Conservation (phyloP, 2,113 vertebrate species). For the Pangasianodon gigas region DNA sequence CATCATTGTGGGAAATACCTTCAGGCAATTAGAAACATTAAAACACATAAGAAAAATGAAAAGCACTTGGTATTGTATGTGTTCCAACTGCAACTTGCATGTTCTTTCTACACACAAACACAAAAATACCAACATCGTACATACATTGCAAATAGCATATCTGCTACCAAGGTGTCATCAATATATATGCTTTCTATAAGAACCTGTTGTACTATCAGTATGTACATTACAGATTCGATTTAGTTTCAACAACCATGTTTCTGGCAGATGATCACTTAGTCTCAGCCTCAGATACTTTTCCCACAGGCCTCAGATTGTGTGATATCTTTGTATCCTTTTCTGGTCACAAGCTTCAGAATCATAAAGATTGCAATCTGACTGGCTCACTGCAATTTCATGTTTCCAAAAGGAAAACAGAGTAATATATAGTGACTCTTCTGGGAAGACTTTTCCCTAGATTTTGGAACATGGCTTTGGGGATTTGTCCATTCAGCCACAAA, state of each 20-base stretch:
- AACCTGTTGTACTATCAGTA: neutral
- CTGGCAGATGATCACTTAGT: neutral
- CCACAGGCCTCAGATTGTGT: neutral
- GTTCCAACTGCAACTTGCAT: neutral
- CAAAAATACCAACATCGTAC: neutral
- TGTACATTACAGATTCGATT: neutral
- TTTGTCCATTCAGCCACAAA: neutral
- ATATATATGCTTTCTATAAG: neutral
- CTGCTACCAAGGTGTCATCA: neutral
- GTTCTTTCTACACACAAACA: neutral
- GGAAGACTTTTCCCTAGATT: neutral
- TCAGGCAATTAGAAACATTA: conserved; percentile 32
- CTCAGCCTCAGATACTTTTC: neutral
- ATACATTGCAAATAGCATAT: neutral
- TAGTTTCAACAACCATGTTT: neutral
- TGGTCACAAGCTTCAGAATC: neutral
- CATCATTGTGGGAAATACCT: conserved; percentile 80
- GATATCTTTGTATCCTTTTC: neutral
- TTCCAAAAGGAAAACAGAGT: neutral
- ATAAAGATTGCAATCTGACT: neutral
- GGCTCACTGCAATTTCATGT: neutral
- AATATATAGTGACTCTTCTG: neutral
- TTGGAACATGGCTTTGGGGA: neutral
- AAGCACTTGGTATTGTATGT: neutral
- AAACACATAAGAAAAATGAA: conserved; percentile 6